A percentile compares a stretch with the other conserved stretches of the same genome.
These are phyloP conservation scores for Oriolus oriolus DNA, from an alignment of 2,113 vertebrate species.

Conservation along the genomic window DNA sequence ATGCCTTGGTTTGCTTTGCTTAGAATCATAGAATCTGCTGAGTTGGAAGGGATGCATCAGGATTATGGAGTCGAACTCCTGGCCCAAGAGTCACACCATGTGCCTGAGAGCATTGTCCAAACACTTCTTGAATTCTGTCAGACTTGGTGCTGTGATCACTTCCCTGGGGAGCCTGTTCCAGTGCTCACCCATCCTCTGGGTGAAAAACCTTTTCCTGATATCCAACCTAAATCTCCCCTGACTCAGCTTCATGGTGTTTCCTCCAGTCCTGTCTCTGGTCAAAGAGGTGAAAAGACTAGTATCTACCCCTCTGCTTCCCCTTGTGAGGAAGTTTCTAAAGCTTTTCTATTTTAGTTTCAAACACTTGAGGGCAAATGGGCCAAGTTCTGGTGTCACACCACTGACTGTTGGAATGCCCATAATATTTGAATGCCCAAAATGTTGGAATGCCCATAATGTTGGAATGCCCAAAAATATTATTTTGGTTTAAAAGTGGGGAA, in stretches of 20 bases:
- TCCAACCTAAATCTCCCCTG: neutral
- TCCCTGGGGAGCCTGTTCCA: neutral
- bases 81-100: neutral
- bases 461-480: neutral
- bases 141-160: neutral
- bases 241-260: neutral
- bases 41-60: neutral
- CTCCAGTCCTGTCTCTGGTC: neutral
- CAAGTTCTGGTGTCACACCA: neutral
- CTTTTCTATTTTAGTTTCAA: neutral
- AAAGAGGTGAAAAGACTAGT: neutral
- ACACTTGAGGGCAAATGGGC: neutral
- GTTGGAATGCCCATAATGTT: neutral
- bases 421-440: too few relatives aligned
- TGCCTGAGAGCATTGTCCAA: fast-evolving
- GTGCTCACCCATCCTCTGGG: fast-evolving
- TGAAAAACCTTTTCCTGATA: neutral
- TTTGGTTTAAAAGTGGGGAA: neutral
- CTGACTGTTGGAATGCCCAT: neutral
- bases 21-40: neutral
- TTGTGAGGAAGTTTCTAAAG: neutral
- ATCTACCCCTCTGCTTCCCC: neutral
- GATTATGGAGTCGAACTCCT: neutral
- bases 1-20: neutral
- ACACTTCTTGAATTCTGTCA: fast-evolving